A percentile compares a stretch with the other conserved stretches of the same genome.
Evolutionary conservation across 2,113 vertebrate species (phyloP).

Genomic region (Xyliphius kryptos): DNA sequence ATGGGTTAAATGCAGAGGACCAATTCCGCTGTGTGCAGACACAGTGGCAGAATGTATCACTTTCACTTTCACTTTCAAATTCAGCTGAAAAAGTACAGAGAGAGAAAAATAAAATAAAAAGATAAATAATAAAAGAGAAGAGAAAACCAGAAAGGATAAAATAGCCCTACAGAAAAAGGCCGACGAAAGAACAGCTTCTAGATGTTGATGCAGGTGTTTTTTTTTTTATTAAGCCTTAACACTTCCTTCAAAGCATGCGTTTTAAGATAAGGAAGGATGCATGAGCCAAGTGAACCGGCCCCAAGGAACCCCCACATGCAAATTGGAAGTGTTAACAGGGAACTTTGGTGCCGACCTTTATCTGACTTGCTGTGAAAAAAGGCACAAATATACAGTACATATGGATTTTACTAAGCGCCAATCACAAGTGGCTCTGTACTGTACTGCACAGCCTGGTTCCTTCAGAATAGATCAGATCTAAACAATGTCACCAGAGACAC

Average conservation of each 20-base stretch:
- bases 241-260: slow-evolving; percentile 33
- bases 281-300: slow-evolving; percentile 34
- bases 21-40: no score
- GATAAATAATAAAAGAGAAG: slow-evolving; percentile 22
- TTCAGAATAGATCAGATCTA: slow-evolving; percentile 14
- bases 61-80: no score
- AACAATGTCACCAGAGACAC: slow-evolving; percentile 33
- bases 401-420: slow-evolving; percentile 39
- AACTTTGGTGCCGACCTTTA: slow-evolving; percentile 35
- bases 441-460: slow-evolving; percentile 19
- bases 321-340: slow-evolving; percentile 56
- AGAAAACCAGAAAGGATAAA: slow-evolving; percentile 8
- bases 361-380: slow-evolving; percentile 37
- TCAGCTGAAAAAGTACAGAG: no score
- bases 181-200: slow-evolving; percentile 30
- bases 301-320: slow-evolving; percentile 38
- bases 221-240: no score
- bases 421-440: slow-evolving; percentile 9
- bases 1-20: no score
- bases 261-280: slow-evolving; percentile 30
- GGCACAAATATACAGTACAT: slow-evolving; percentile 46
- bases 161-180: slow-evolving; percentile 10
- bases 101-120: no score
- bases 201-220: slow-evolving; percentile 18
- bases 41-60: no score